Evolutionary conservation across 1,140 invertebrate species (phyloP).

Genomic region (Manduca sexta): DNA sequence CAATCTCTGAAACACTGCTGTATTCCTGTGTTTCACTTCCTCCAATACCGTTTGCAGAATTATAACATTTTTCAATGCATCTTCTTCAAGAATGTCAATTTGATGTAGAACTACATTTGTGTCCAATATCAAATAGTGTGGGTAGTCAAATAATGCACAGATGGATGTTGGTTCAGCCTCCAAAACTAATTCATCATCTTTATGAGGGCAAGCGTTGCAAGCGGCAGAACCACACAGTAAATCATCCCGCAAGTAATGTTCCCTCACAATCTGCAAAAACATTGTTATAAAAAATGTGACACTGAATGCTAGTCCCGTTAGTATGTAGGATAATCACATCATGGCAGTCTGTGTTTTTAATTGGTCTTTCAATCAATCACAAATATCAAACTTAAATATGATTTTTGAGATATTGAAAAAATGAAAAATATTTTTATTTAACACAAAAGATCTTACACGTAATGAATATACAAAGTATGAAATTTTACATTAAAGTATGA

Average conservation of each 20-base stretch:
- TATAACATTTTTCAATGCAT: conserved; percentile 89
- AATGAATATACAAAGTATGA: too few species aligned
- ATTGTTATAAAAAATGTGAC: too few species aligned
- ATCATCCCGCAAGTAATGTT: conserved; percentile 97
- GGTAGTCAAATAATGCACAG: conserved; percentile 76
- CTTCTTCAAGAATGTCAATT: conserved; percentile 93
- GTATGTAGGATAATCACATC: too few species aligned
- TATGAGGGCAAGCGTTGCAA: conserved; percentile 82
- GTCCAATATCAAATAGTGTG: conserved; percentile 93
- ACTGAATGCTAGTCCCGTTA: too few species aligned
- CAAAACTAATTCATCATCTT: conserved; percentile 74
- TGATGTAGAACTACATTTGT: conserved; percentile 95
- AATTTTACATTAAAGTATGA: too few species aligned
- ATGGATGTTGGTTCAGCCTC: conserved; percentile 75
- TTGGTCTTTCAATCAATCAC: too few species aligned
- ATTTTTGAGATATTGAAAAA: too few species aligned
- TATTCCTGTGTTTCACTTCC: conserved; percentile 92
- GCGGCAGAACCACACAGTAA: conserved; percentile 90
- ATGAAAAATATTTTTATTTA: too few species aligned
- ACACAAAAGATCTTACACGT: too few species aligned
- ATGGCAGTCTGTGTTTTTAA: too few species aligned
- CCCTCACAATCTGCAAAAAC: conserved; percentile 84
- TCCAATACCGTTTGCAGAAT: conserved; percentile 95
- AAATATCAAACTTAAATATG: too few species aligned
- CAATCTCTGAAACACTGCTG: conserved; percentile 91